Conservation (phyloP, 35 echinoderm and acorn worm species). For the Stichopus chloronotus region DNA sequence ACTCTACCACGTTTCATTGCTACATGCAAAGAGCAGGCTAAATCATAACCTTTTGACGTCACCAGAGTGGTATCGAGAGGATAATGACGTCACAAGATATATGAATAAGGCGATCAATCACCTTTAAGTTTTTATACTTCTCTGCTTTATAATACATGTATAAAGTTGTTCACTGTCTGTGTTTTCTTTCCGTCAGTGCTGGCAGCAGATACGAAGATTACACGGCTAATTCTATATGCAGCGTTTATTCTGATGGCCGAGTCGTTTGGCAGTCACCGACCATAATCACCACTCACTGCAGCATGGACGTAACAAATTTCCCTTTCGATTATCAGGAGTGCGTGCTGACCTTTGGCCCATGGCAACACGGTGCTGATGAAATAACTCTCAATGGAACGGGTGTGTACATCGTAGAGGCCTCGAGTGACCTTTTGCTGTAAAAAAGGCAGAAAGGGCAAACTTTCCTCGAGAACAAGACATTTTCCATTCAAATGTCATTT, state of each 20-base stretch:
- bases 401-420: neutral
- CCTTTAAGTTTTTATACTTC: too few relatives aligned
- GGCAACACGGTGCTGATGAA: slow-evolving; percentile 92
- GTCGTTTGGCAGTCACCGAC: slow-evolving; percentile 94
- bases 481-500: neutral
- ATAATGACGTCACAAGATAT: too few relatives aligned
- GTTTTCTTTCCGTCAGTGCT: slow-evolving; percentile 58
- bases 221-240: slow-evolving; percentile 88
- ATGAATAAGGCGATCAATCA: too few relatives aligned
- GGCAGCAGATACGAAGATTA: slow-evolving; percentile 95
- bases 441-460: neutral
- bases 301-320: slow-evolving; percentile 97
- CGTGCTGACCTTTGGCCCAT: slow-evolving; percentile 85
- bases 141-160: too few relatives aligned
- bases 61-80: too few relatives aligned
- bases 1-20: too few relatives aligned
- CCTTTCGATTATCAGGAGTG: slow-evolving; percentile 93
- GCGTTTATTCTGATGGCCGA: slow-evolving; percentile 77
- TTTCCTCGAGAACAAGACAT: too few relatives aligned
- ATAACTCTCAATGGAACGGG: slow-evolving; percentile 90
- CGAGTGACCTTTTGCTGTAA: too few relatives aligned
- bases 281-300: slow-evolving; percentile 96
- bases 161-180: too few relatives aligned
- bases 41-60: too few relatives aligned
- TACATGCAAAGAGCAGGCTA: too few relatives aligned